phyloP scores from a whole-genome alignment of 1,140 invertebrate species.

The Saccostrea glomerata region DNA sequence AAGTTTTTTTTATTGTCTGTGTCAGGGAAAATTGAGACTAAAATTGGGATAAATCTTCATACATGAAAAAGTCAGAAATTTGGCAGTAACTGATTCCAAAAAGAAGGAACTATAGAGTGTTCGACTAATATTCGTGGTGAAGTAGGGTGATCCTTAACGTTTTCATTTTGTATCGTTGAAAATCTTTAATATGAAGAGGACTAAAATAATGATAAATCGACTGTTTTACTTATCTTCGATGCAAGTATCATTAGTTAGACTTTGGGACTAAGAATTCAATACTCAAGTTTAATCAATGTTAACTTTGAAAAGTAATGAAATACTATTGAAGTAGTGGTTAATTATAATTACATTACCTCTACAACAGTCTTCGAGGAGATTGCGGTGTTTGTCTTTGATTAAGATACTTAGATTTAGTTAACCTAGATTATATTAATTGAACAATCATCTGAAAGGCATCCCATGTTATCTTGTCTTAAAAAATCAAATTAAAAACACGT shows the following conservation, averaged over 20 bases:
- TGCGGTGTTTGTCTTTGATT: neutral
- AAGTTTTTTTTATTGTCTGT: neutral
- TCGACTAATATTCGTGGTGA: neutral
- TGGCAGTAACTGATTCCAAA: neutral
- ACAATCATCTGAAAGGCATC: neutral
- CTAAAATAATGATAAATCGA: too few relatives aligned
- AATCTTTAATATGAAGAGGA: too few relatives aligned
- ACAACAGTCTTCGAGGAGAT: neutral
- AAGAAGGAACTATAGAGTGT: neutral
- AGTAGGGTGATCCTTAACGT: too few relatives aligned
- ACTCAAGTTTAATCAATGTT: too few relatives aligned
- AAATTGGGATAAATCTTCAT: too few relatives aligned
- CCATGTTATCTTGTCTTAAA: neutral
- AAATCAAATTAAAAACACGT: constrained; percentile 4
- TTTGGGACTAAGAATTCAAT: too few relatives aligned
- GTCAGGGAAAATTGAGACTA: too few relatives aligned
- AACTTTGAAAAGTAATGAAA: too few relatives aligned
- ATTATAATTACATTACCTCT: neutral
- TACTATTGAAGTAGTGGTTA: neutral
- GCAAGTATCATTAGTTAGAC: too few relatives aligned
- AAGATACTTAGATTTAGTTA: constrained; percentile 2
- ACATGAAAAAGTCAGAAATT: neutral
- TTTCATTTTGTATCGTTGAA: too few relatives aligned
- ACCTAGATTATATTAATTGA: constrained; percentile 6
- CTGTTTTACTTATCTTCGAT: too few relatives aligned